A percentile compares a stretch with the other conserved stretches of the same genome.
These are phyloP conservation scores for Austrofundulus limnaeus DNA, from an alignment of 2,113 vertebrate genomes.

Conservation along the genomic window DNA sequence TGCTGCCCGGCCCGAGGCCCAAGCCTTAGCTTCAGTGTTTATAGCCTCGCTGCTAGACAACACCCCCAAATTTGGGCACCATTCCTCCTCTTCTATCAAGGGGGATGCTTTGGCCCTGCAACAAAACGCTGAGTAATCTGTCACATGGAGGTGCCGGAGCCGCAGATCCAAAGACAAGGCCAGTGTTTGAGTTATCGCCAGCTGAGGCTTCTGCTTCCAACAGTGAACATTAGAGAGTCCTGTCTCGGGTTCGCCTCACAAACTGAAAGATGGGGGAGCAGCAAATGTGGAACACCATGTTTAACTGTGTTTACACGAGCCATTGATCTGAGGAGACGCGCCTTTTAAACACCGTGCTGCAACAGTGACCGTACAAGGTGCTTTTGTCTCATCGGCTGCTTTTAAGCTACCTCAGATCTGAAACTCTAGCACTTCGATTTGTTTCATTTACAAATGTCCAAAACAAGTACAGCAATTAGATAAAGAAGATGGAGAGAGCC, in stretches of 20 bases:
- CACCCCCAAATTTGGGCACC: constrained; percentile 77
- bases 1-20: constrained; percentile 52
- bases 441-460: constrained; percentile 1
- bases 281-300: constrained; percentile 54
- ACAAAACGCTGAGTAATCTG: constrained; percentile 60
- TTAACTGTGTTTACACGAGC: constrained; percentile 73
- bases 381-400: constrained; percentile 49
- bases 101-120: constrained; percentile 56
- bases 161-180: constrained; percentile 45
- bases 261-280: constrained; percentile 49
- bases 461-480: constrained; percentile 7
- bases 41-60: constrained; percentile 58
- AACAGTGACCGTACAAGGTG: constrained; percentile 77
- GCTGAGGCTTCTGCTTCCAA: constrained; percentile 29
- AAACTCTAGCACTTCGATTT: constrained; percentile 11
- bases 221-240: constrained; percentile 27
- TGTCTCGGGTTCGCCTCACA: constrained; percentile 16
- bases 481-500: neutral
- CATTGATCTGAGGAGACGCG: constrained; percentile 66
- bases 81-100: constrained; percentile 61
- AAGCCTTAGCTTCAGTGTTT: constrained; percentile 61
- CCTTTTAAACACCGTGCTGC: constrained; percentile 60
- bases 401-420: constrained; percentile 19
- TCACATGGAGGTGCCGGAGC: constrained; percentile 59
- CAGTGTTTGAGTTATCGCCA: constrained; percentile 47